These are phyloP conservation scores for Solen grandis DNA, from an alignment of 1,140 invertebrate genomes.

Conservation along the genomic window DNA sequence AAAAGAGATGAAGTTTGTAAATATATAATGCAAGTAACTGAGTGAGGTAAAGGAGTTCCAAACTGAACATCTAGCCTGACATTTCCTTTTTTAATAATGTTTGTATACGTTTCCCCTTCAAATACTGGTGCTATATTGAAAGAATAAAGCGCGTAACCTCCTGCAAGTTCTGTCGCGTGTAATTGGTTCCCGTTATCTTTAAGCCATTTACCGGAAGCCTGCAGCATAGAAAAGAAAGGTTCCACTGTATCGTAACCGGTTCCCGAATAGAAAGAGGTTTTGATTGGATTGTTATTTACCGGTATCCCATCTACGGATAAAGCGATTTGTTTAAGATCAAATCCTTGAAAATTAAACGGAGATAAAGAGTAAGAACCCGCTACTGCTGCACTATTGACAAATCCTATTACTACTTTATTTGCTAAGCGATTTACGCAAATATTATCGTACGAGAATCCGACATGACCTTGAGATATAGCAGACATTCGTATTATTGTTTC, in stretches of 20 bases:
- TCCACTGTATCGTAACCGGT: slow-evolving; percentile 24
- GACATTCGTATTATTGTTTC: slow-evolving; percentile 25
- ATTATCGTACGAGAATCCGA: slow-evolving; percentile 40
- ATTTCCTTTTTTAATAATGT: slow-evolving; percentile 42
- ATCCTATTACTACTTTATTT: slow-evolving; percentile 44
- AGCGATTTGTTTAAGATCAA: slow-evolving; percentile 35
- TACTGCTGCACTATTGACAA: slow-evolving; percentile 27
- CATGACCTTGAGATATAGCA: slow-evolving; percentile 33
- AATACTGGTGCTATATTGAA: no score
- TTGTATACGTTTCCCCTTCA: neutral
- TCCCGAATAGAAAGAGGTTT: slow-evolving; percentile 7
- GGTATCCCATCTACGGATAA: slow-evolving; percentile 47
- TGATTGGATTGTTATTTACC: slow-evolving; percentile 27
- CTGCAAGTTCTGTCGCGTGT: no score
- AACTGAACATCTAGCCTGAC: slow-evolving; percentile 37
- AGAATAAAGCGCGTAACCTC: no score
- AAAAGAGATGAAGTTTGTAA: neutral
- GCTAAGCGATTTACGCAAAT: slow-evolving; percentile 48
- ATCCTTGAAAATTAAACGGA: slow-evolving; percentile 49
- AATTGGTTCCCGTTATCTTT: no score
- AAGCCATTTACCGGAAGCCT: no score
- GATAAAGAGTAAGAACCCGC: slow-evolving; percentile 30
- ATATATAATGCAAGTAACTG: slow-evolving; percentile 14
- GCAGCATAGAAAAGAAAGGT: no score
- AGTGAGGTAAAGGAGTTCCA: neutral